These are phyloP conservation scores for Cottoperca gobio DNA, from an alignment of 2,797 vertebrate genomes.

Conservation along the genomic window DNA sequence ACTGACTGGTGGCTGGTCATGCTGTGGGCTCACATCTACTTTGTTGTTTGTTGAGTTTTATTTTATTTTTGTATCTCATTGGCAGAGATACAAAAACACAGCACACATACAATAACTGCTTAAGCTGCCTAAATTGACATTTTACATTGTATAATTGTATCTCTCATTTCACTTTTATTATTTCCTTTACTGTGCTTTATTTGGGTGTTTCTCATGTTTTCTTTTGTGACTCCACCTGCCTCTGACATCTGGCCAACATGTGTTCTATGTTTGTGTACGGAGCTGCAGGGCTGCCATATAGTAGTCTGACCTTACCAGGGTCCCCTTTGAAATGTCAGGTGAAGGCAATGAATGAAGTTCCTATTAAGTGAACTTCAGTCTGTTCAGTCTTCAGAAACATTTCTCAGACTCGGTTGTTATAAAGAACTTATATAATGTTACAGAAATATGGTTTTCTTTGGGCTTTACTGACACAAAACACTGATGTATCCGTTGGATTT, in stretches of 20 bases:
- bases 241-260: constrained; percentile 54
- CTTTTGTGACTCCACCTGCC: constrained; percentile 27
- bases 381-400: neutral
- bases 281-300: constrained; percentile 7
- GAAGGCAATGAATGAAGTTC: constrained; percentile 13
- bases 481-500: neutral
- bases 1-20: no score
- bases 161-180: neutral
- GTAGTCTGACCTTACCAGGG: constrained; percentile 26
- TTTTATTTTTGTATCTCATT: no score
- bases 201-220: neutral
- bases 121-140: neutral
- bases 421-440: neutral
- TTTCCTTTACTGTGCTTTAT: neutral
- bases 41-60: no score
- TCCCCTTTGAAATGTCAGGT: constrained; percentile 34
- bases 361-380: neutral
- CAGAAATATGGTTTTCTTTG: neutral
- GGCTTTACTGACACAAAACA: neutral
- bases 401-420: neutral
- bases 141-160: no score
- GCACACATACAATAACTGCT: neutral
- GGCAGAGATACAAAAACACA: no score
- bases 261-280: constrained; percentile 44
- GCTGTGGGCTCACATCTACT: no score